Evolutionary conservation across 2,797 vertebrate species (phyloP), one percentile per base, ranked within the genome.

Genomic region (Kryptolebias ocellatus): DNA sequence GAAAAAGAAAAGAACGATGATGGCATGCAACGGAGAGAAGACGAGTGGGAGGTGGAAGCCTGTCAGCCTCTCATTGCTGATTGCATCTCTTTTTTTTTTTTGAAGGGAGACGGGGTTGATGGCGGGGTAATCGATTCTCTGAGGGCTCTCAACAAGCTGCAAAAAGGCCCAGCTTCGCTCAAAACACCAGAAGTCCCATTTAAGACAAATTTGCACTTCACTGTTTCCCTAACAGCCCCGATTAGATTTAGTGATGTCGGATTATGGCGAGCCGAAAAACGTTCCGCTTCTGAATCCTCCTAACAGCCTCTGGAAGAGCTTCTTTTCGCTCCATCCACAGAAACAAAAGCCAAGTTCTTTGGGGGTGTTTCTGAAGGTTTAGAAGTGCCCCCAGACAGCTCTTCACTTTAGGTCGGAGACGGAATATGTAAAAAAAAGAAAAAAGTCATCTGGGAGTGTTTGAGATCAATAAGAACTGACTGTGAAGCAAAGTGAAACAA

Each of bases 171-270:
- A 56, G 71, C 53, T 37, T 67, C 20, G 0, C 59, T 68, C 31
- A 61, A 76, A 76, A 83, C 60, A 59, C 79, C 74, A 84, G 68
- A 61, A 46, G 69, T 45, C 57, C 34, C 69, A 53, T 86, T 83
- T 69, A 76, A 64, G 46, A 16, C 0, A 31, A 72, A 66, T 53
- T 80, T 73, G 67, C 67, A 44, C 6, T 6, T 74, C 72, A 82
- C 76, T 68, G 78, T 84, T 88, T 83, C 84, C 84, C 71, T 61
- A 67, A 72, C 66, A 74, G 63, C 67, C 69, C 62, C 53, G 55
- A 78, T 73, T 71, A 69, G 83, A 79, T 83, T 79, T 72, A 70
- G 53, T 76, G 65, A 83, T 59, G 67, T 49, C 67, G 39, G 53
- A n/a, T 9, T 14, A 3, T 58, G 67, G 59, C 59, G 34, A 54